phyloP scores from a whole-genome alignment of 2,113 vertebrate genomes.

The Vidua macroura region DNA sequence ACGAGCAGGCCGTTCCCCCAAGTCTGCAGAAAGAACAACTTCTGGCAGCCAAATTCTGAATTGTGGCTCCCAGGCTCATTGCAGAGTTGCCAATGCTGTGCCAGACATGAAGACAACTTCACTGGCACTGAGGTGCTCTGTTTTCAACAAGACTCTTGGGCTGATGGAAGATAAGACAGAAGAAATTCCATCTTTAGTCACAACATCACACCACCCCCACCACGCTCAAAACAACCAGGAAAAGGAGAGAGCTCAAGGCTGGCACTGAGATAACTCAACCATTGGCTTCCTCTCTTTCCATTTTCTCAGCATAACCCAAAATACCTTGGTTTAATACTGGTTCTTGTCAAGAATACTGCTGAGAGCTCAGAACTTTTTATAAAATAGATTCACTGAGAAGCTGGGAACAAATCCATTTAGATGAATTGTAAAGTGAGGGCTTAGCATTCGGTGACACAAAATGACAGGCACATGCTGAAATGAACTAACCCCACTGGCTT shows the following conservation, averaged over 20 bases:
- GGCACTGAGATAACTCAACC: neutral
- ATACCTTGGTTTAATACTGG: neutral
- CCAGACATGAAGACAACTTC: neutral
- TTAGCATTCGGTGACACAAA: slow-evolving; percentile 25
- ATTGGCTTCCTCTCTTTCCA: neutral
- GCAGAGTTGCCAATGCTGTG: neutral
- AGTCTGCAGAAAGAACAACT: neutral
- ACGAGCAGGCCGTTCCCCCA: neutral
- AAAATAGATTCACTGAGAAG: slow-evolving; percentile 22
- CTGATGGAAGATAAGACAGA: neutral
- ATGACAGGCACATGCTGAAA: slow-evolving; percentile 38
- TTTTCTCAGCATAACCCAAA: neutral
- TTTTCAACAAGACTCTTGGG: neutral
- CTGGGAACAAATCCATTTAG: slow-evolving; percentile 39
- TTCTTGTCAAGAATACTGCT: slow-evolving; percentile 5
- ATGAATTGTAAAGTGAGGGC: slow-evolving; percentile 41
- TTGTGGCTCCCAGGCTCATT: neutral
- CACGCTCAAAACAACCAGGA: neutral
- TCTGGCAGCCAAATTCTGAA: neutral
- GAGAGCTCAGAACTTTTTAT: slow-evolving; percentile 24
- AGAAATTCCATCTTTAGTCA: neutral
- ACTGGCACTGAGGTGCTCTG: neutral
- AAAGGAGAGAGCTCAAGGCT: neutral
- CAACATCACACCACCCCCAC: neutral
- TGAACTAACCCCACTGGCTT: slow-evolving; percentile 43